Base-by-base conservation (phyloP, 2,888 invertebrate species). In the Panopea generosa region DNA sequence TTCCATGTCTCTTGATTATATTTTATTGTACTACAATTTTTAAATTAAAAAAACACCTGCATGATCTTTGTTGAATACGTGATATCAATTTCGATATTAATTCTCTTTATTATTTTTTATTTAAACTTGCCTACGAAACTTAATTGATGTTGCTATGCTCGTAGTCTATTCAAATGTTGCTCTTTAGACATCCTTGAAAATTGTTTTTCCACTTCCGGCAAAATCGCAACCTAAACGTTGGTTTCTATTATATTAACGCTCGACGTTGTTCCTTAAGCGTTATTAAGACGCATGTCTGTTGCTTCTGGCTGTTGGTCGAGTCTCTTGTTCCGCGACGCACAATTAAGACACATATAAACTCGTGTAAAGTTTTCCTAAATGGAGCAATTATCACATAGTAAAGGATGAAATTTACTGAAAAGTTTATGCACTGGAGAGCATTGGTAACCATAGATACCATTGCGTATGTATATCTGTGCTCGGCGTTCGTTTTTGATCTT, bases 341-440 rank as follows among this genome's bases (percentile, higher is more conserved):
- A 43, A 74, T 62, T 3, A 85, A 38, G 9, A 82, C 62, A 59
- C 86, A 86, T 4, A 85, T 70, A 72, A 86, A 85, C 57, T 88
- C 85, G 33, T 85, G 81, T 68, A 90, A 83, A 4, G 96, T 96
- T 86, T 94, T 95, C 27, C 96, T 94, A 91, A 96, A 96, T 87
- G 96, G 96, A 88, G 95, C 95, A 79, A 96, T 96, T 91, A 96
- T 96, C 69, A 96, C 94, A 90, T 95, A 96, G 92, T 96, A 96
- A 73, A 96, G 95, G 91, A 96, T 96, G 93, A 96, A 96, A 26
- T 96, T 96, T 75, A 96, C 94, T 49, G 96, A 96, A 91, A 96
- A 96, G 92, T 96, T 96, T 83, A 95, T 95, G 62, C 96, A 94
- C 93, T 96, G 96, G 86, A 96, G 92, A 11, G 96, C 93, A 92